Conservation (phyloP, 1,140 invertebrate species). For the Chironomus tepperi region DNA sequence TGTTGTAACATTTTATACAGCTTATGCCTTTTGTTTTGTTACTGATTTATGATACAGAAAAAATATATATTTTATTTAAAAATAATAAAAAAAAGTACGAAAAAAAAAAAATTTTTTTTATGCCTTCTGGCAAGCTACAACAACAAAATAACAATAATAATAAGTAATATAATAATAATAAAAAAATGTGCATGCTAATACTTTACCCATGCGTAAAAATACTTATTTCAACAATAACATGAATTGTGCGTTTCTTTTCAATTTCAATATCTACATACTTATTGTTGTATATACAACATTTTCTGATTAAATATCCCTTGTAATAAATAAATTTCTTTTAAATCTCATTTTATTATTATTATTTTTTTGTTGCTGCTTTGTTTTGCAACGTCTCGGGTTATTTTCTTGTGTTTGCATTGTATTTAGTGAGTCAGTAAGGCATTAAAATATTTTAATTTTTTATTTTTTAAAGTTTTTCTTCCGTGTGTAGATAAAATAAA, state of each 20-base stretch:
- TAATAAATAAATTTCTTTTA: neutral
- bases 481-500: too few relatives aligned
- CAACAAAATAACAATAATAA: neutral
- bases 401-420: too few relatives aligned
- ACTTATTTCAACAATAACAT: constrained; percentile 21
- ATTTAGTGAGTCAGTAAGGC: too few relatives aligned
- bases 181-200: constrained; percentile 21
- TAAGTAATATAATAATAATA: constrained; percentile 16
- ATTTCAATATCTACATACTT: neutral
- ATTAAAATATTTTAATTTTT: too few relatives aligned
- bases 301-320: neutral
- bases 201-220: constrained; percentile 16
- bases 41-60: constrained; percentile 22
- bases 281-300: neutral
- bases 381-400: neutral
- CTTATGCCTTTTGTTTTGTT: constrained; percentile 1
- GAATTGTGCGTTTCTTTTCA: constrained; percentile 6
- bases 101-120: neutral
- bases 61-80: constrained; percentile 8
- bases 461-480: too few relatives aligned
- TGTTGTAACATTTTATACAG: neutral
- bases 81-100: neutral
- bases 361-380: neutral
- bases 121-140: neutral
- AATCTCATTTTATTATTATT: neutral